These are phyloP conservation scores for Latrodectus elegans DNA, from an alignment of 2,888 invertebrate species.

Conservation along the genomic window DNA sequence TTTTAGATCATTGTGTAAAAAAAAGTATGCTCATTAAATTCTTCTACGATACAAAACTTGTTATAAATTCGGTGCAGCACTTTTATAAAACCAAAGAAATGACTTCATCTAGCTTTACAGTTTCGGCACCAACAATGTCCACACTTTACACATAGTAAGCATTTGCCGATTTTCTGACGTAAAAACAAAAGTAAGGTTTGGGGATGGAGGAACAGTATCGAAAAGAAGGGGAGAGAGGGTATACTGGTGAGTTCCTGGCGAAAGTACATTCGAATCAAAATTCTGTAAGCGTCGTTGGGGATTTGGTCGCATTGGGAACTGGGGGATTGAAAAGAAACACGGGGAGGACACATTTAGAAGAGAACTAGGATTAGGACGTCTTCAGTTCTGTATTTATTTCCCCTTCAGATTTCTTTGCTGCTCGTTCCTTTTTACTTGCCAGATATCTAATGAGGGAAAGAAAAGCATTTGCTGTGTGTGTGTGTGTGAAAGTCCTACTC, in stretches of 20 bases:
- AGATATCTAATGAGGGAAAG: constrained; percentile 38
- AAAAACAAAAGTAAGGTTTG: constrained; percentile 37
- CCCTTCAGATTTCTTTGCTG: constrained; percentile 30
- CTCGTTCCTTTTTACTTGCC: constrained; percentile 25
- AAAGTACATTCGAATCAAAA: constrained; percentile 64
- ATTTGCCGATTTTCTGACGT: constrained; percentile 45
- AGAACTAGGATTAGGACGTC: constrained; percentile 67
- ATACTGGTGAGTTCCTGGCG: constrained; percentile 3
- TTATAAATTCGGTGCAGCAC: constrained; percentile 55
- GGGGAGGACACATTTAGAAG: constrained; percentile 64
- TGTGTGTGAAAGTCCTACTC: background rate
- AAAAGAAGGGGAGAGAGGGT: background rate
- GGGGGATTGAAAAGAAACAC: constrained; percentile 59
- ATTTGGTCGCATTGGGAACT: constrained; percentile 52
- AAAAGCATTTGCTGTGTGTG: background rate
- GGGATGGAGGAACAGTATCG: background rate
- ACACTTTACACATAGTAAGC: constrained; percentile 43
- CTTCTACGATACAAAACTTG: constrained; percentile 8
- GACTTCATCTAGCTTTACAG: constrained; percentile 41
- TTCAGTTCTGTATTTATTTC: constrained; percentile 63
- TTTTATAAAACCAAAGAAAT: constrained; percentile 58
- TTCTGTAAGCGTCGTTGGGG: constrained; percentile 59
- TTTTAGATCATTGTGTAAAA: too few species aligned
- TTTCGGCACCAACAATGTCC: constrained; percentile 2
- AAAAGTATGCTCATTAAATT: constrained; percentile 36